A percentile compares a stretch with the other conserved stretches of the same genome.
Conservation (phyloP, 2,888 invertebrate species). For the Xanthia togata region DNA sequence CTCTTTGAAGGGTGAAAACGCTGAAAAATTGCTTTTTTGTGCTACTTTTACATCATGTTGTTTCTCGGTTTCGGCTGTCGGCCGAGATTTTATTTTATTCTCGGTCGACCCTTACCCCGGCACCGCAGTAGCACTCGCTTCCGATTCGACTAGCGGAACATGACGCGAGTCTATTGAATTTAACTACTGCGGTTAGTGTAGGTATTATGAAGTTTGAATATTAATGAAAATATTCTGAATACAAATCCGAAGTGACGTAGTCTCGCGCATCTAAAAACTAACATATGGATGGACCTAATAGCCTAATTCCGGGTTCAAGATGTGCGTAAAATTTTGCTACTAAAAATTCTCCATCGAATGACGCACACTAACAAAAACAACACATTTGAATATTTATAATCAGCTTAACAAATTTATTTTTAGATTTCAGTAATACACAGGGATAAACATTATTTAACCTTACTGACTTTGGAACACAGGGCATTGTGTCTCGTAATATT, state of each 20-base stretch:
- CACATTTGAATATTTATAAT: slow-evolving; percentile 20
- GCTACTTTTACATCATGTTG: no score
- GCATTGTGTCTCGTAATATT: slow-evolving; percentile 23
- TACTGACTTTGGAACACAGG: slow-evolving; percentile 30
- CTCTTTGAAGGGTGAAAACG: no score
- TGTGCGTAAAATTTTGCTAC: neutral
- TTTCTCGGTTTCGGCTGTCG: no score
- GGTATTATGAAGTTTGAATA: neutral
- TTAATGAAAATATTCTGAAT: slow-evolving; percentile 1
- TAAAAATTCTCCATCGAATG: slow-evolving; percentile 40
- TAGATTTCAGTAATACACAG: slow-evolving; percentile 30
- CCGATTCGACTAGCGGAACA: no score
- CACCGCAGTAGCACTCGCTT: no score
- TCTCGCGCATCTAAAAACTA: neutral
- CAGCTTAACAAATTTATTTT: slow-evolving; percentile 31
- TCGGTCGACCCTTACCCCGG: no score
- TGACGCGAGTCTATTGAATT: no score
- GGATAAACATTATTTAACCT: slow-evolving; percentile 41
- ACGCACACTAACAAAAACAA: slow-evolving; percentile 46
- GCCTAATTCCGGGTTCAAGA: slow-evolving; percentile 15
- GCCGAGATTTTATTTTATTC: no score
- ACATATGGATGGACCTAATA: slow-evolving; percentile 12
- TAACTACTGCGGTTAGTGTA: no score
- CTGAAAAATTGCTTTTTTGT: no score
- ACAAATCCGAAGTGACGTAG: slow-evolving; percentile 2